These are phyloP conservation scores for rat (Rattus norvegicus) DNA, from an alignment of 2,113 vertebrate species.

Conservation along the genomic window GRCr8 NC_086036.1:14972001-14972500, in stretches of 20 bases:
- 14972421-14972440: background rate
- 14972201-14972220: slow-evolving; percentile 10
- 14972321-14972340: background rate
- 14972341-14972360: background rate
- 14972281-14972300: background rate
- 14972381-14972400: background rate
- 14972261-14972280: background rate
- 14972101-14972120: no score
- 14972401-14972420: accelerated
- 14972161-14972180: background rate
- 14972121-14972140: no score
- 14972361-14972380: background rate
- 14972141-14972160: background rate
- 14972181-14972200: background rate
- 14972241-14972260: background rate
- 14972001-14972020: no score
- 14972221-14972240: background rate
- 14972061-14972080: no score
- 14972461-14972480: background rate
- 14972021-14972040: no score
- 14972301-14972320: slow-evolving; percentile 16
- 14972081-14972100: no score
- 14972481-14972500: background rate
- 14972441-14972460: background rate
- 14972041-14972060: no score